Evolutionary conservation across 2,888 invertebrate species (phyloP).

Genomic region (Synanthedon andrenaeformis): DNA sequence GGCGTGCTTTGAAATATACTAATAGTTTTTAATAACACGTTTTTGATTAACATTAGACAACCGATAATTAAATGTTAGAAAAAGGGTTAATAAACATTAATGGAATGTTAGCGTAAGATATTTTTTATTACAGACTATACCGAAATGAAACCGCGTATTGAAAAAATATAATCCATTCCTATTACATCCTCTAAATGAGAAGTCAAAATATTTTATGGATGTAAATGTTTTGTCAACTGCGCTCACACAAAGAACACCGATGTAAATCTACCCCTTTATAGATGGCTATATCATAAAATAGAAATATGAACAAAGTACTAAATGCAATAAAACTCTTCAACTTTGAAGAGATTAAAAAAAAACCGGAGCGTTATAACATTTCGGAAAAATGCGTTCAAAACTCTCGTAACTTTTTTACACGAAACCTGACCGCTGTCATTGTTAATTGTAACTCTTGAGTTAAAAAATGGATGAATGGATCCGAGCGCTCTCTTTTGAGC

Average conservation of each 20-base stretch:
- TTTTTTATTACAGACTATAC: background rate
- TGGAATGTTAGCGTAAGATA: conserved; percentile 1
- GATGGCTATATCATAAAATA: conserved; percentile 54
- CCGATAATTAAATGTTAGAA: conserved; percentile 48
- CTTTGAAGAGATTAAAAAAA: conserved; percentile 32
- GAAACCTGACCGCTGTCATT: conserved; percentile 62
- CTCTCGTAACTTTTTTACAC: conserved; percentile 35
- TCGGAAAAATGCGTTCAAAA: conserved; percentile 30
- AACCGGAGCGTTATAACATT: conserved; percentile 20
- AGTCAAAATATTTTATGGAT: conserved; percentile 68
- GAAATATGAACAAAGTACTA: conserved; percentile 56
- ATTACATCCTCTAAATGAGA: conserved; percentile 46
- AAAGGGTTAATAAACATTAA: conserved; percentile 23
- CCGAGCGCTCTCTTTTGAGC: conserved; percentile 35
- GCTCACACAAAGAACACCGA: conserved; percentile 59
- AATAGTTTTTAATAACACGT: conserved; percentile 63
- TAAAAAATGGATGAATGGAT: conserved; percentile 61
- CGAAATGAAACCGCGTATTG: background rate
- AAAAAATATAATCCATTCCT: conserved; percentile 27
- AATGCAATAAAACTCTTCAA: conserved; percentile 49
- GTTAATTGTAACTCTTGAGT: conserved; percentile 47
- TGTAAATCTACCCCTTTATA: conserved; percentile 53
- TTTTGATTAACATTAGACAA: conserved; percentile 54
- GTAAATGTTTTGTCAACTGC: conserved; percentile 58
- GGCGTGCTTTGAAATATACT: conserved; percentile 37